Evolutionary conservation across 2,113 vertebrate species (phyloP).

Genomic region (Ancistrus triradiatus): DNA sequence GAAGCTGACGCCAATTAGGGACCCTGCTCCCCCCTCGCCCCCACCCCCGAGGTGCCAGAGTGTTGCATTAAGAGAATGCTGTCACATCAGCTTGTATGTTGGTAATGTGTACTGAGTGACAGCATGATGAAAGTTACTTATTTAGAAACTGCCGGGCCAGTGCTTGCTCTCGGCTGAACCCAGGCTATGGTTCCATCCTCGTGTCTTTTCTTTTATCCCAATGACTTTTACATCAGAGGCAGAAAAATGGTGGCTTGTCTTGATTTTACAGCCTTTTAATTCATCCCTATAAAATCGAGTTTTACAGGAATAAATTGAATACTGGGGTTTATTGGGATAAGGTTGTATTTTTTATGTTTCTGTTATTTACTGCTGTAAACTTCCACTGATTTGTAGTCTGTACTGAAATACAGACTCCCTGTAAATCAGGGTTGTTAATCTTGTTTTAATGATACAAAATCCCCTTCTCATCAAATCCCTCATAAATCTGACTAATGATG

Average conservation of each 20-base stretch:
- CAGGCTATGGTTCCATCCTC: constrained; percentile 13
- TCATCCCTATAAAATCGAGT: constrained; percentile 27
- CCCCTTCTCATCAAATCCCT: constrained; percentile 1
- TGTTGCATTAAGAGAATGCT: constrained; percentile 34
- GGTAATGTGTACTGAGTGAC: constrained; percentile 45
- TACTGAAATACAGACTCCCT: neutral
- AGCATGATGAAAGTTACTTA: constrained; percentile 39
- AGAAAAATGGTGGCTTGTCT: constrained; percentile 19
- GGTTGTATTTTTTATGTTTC: constrained; percentile 25
- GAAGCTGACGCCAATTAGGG: constrained; percentile 42
- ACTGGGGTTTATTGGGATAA: constrained; percentile 21
- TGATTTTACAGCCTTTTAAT: constrained; percentile 35
- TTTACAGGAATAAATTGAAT: constrained; percentile 22
- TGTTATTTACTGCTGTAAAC: constrained; percentile 23
- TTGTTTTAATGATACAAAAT: constrained; percentile 11
- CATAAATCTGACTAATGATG: constrained; percentile 1
- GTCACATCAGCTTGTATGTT: constrained; percentile 42
- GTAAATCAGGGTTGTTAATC: constrained; percentile 21
- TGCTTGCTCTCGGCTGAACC: constrained; percentile 19
- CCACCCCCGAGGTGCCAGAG: constrained; percentile 30
- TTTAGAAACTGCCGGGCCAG: constrained; percentile 36
- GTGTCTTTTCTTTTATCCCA: constrained; percentile 23
- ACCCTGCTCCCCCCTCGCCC: no score
- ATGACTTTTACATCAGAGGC: constrained; percentile 30
- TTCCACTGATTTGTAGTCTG: neutral